Conservation (phyloP, 2,113 vertebrate genomes). For the Galeopterus variegatus region DNA sequence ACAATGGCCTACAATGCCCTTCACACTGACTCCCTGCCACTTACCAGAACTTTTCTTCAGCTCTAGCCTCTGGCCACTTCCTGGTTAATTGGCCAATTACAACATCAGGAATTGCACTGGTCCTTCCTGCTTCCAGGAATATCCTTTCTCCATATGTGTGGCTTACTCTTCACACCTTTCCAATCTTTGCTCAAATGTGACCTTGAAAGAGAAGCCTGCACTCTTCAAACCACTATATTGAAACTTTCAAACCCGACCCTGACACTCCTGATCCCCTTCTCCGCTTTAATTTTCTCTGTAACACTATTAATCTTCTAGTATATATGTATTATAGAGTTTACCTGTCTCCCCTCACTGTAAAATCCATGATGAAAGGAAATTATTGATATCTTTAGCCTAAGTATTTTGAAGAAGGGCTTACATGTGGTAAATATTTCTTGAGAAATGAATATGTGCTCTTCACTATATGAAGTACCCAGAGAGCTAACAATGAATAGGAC, state of each 20-base stretch:
- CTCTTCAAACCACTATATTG: too few relatives aligned
- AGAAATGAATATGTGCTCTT: neutral
- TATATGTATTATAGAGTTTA: neutral
- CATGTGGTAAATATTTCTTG: neutral
- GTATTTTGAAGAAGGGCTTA: neutral
- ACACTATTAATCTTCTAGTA: neutral
- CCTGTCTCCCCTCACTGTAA: neutral
- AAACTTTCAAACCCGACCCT: neutral
- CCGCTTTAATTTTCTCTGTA: neutral
- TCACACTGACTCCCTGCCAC: neutral
- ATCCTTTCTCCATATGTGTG: neutral
- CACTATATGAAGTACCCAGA: neutral
- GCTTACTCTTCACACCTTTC: neutral
- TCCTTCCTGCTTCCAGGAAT: neutral
- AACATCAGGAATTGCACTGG: neutral
- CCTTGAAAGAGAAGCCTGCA: neutral
- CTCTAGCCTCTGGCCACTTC: neutral
- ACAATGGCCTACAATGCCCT: neutral
- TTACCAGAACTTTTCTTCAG: neutral
- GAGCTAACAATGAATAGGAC: neutral
- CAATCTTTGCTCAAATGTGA: neutral
- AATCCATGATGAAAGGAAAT: neutral
- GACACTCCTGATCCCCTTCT: neutral
- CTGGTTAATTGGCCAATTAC: neutral
- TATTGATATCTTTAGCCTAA: neutral